A percentile compares a stretch with the other conserved stretches of the same genome.
These are phyloP conservation scores for Therioaphis trifolii DNA, from an alignment of 2,888 invertebrate species.

Conservation along the genomic window DNA sequence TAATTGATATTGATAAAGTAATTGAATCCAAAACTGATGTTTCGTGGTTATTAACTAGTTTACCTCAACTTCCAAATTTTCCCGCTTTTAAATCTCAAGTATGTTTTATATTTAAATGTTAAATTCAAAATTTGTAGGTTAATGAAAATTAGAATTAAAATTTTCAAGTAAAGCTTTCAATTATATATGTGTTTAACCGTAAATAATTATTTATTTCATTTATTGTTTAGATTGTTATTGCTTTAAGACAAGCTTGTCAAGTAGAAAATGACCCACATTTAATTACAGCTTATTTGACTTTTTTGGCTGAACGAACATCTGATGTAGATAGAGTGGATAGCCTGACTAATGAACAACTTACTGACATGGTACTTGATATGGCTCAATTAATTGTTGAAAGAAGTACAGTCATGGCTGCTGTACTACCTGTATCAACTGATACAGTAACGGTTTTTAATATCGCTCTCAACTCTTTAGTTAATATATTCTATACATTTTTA, in stretches of 20 bases:
- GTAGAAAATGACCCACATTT: constrained; percentile 88
- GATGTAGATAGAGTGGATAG: constrained; percentile 70
- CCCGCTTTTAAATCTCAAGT: constrained; percentile 77
- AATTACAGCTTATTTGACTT: constrained; percentile 86
- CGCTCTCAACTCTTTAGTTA: constrained; percentile 78
- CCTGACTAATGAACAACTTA: constrained; percentile 64
- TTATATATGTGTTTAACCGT: background rate
- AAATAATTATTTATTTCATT: background rate
- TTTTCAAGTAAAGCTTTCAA: background rate
- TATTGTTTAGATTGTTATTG: constrained; percentile 70
- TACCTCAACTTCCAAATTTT: constrained; percentile 85
- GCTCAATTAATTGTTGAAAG: constrained; percentile 92
- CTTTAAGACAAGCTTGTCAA: constrained; percentile 87
- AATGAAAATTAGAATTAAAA: background rate
- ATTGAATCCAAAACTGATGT: constrained; percentile 66
- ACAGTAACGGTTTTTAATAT: constrained; percentile 69
- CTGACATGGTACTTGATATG: constrained; percentile 76
- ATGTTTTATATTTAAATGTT: background rate
- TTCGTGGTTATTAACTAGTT: constrained; percentile 74
- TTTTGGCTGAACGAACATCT: constrained; percentile 80
- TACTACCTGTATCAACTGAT: constrained; percentile 74
- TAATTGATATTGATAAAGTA: constrained; percentile 68
- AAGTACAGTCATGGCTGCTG: constrained; percentile 84
- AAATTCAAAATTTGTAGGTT: background rate
- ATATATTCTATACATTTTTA: constrained; percentile 81